Evolutionary conservation across 2,888 invertebrate species (phyloP).

Genomic region (Allygus modestus): DNA sequence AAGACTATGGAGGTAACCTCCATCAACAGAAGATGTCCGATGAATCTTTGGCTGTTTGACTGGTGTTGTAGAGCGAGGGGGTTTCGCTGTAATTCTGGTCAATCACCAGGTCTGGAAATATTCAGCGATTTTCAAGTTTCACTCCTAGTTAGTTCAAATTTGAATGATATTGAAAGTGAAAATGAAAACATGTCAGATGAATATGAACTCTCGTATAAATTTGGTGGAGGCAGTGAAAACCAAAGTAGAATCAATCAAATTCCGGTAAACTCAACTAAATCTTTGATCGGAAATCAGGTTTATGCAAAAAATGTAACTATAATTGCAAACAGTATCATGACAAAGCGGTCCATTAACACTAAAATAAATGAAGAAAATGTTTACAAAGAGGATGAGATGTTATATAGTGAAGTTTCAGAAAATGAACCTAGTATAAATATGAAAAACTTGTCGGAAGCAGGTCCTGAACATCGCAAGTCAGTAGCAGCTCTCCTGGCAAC

Average conservation of each 20-base stretch:
- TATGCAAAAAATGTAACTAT: too few relatives aligned
- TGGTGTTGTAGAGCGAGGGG: constrained; percentile 26
- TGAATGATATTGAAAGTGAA: background rate
- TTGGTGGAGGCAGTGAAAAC: background rate
- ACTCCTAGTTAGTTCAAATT: background rate
- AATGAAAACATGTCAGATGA: background rate
- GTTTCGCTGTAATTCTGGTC: background rate
- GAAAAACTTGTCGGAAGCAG: background rate
- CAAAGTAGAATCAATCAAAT: background rate
- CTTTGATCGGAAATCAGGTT: background rate
- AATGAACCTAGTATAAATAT: background rate
- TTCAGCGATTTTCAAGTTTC: background rate
- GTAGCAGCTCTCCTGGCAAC: background rate
- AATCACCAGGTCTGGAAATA: background rate
- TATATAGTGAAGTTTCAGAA: background rate
- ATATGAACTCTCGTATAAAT: background rate
- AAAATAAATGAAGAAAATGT: background rate
- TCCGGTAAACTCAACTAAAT: background rate
- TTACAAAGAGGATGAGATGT: background rate
- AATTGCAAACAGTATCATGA: too few relatives aligned
- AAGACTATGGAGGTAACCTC: background rate
- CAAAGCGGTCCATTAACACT: background rate
- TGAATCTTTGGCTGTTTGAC: constrained; percentile 21
- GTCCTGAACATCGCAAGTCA: background rate
- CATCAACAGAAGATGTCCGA: constrained; percentile 10